phyloP scores from a whole-genome alignment of 2,888 invertebrate species.

The Andrena bicolor region DNA sequence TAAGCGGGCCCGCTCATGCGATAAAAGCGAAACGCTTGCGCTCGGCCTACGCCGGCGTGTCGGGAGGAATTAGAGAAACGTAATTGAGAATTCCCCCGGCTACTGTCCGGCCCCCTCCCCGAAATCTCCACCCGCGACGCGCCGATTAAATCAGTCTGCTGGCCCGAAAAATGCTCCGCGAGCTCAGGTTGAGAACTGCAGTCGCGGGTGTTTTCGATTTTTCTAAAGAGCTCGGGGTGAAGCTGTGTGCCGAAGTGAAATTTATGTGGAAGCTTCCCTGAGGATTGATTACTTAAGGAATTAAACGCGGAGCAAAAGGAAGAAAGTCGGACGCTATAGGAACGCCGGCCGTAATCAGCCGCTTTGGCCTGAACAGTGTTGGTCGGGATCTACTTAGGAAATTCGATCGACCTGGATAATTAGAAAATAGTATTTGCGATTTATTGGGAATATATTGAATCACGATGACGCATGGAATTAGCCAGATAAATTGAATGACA shows the following conservation, averaged over 20 bases:
- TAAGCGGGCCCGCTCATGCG: slow-evolving; percentile 57
- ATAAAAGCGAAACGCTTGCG: slow-evolving; percentile 52
- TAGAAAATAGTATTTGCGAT: slow-evolving; percentile 1
- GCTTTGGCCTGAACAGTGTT: background rate
- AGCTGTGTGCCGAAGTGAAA: slow-evolving; percentile 5
- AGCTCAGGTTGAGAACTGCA: background rate
- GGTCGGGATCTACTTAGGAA: slow-evolving; percentile 10
- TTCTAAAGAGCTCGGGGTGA: background rate
- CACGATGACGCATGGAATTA: background rate
- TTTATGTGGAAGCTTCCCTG: slow-evolving; percentile 4
- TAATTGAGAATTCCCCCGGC: slow-evolving; percentile 52
- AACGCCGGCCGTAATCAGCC: background rate
- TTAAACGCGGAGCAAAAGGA: slow-evolving; percentile 17
- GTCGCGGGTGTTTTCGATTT: background rate
- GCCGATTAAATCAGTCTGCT: slow-evolving; percentile 39
- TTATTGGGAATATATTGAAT: background rate
- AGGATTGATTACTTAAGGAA: slow-evolving; percentile 20
- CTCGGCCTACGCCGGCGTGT: slow-evolving; percentile 19
- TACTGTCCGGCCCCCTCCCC: background rate
- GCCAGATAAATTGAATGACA: background rate
- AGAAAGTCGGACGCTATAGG: slow-evolving; percentile 5
- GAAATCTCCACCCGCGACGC: background rate
- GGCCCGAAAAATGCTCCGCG: slow-evolving; percentile 27
- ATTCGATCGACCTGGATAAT: slow-evolving; percentile 10
- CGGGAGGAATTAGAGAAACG: slow-evolving; percentile 55